A percentile compares a stretch with the other conserved stretches of the same genome.
Evolutionary conservation across 2,888 invertebrate genomes (phyloP).

Genomic region (Drosophila tanythrix): DNA sequence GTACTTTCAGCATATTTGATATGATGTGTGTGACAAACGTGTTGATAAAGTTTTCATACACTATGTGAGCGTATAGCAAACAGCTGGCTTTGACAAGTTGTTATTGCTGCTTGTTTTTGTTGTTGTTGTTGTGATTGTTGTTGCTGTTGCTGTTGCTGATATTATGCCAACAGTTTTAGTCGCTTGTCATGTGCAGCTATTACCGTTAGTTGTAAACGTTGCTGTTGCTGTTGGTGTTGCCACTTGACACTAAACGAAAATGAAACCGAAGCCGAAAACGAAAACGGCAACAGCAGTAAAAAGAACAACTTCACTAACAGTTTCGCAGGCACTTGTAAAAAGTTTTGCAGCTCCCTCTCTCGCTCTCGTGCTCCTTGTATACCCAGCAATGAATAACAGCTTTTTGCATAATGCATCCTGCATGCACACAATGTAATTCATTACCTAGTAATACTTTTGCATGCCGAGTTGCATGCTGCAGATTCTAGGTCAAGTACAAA

Average conservation of each 20-base stretch:
- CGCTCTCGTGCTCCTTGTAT: not conserved
- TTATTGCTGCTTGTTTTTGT: conserved; percentile 11
- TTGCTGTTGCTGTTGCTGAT: conserved; percentile 33
- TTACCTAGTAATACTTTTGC: not conserved
- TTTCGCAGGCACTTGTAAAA: conserved; percentile 66
- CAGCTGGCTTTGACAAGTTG: conserved; percentile 58
- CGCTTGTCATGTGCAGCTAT: conserved; percentile 77
- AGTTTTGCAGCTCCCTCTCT: conserved; percentile 28
- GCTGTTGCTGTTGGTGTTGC: conserved; percentile 32
- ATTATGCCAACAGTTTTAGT: conserved; percentile 69
- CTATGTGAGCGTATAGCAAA: conserved; percentile 21
- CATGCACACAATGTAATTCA: not conserved
- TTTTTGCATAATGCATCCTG: not conserved
- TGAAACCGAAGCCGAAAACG: conserved; percentile 63
- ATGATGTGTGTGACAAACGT: conserved; percentile 17
- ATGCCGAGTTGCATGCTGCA: not conserved
- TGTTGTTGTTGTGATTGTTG: conserved; percentile 16
- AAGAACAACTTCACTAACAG: conserved; percentile 47
- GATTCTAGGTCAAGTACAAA: not conserved
- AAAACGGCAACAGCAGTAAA: conserved; percentile 32
- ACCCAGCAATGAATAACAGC: not conserved
- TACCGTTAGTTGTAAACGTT: conserved; percentile 68
- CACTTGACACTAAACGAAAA: conserved; percentile 81
- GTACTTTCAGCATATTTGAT: not conserved
- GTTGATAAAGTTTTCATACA: conserved; percentile 7